Conservation (phyloP, 2,888 invertebrate genomes). For the Leptinotarsa haldemani region DNA sequence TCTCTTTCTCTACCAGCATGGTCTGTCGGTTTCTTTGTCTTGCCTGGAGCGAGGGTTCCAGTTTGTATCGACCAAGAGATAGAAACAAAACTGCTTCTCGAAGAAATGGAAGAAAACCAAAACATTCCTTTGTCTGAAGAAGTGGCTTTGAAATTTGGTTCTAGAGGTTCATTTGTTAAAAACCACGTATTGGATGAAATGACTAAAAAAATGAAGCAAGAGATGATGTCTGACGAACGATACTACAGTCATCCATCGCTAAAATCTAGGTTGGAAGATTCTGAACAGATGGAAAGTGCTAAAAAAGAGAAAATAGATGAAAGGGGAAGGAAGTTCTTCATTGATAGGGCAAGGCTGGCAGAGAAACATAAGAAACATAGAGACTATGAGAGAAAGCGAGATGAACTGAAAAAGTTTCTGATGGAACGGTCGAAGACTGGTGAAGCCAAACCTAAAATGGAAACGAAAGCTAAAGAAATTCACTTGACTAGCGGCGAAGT, state of each 20-base stretch:
- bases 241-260: constrained; percentile 47
- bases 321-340: constrained; percentile 40
- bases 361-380: constrained; percentile 40
- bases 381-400: constrained; percentile 39
- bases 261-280: constrained; percentile 6
- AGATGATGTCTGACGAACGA: constrained; percentile 56
- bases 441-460: constrained; percentile 26
- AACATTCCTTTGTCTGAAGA: constrained; percentile 64
- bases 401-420: constrained; percentile 37
- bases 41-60: constrained; percentile 74
- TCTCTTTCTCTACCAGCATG: constrained; percentile 73
- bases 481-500: constrained; percentile 52
- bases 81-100: constrained; percentile 53
- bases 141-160: constrained; percentile 42
- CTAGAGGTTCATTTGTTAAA: constrained; percentile 33
- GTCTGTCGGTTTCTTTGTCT: constrained; percentile 81
- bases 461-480: constrained; percentile 29
- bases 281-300: constrained; percentile 21
- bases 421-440: constrained; percentile 29
- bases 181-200: constrained; percentile 61
- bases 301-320: constrained; percentile 36
- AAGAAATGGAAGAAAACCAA: constrained; percentile 60
- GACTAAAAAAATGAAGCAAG: constrained; percentile 51
- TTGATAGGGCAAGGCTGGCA: constrained; percentile 45
- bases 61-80: constrained; percentile 67